Evolutionary conservation across 53 echinoderm and acorn worm species (phyloP), one percentile per base, ranked within the genome.

Genomic region (Pentamera pediparva): DNA sequence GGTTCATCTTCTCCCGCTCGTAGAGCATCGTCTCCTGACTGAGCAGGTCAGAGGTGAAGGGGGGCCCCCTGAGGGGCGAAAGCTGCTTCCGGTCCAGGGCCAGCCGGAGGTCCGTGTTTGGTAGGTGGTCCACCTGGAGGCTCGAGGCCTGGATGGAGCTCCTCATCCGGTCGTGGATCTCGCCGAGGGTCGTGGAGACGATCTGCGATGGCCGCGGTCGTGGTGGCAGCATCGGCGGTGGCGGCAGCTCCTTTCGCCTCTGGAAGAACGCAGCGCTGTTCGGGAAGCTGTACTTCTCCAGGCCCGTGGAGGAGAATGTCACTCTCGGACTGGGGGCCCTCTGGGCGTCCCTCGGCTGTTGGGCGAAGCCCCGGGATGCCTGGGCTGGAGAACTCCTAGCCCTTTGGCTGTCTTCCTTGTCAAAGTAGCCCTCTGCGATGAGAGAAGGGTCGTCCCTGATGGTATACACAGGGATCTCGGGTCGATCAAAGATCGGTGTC

Each of bases 401-500:
- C 12, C 49, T 39, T 60, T 61, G 61, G 4, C 51, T 73, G 50
- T 61, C 69, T 22, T 40, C 50, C 36, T 72, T 84, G 74, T 74
- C 62, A 35, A 72, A 72, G 37, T 72, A 72, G 34, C 73, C 73
- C 22, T 72, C 73, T 11, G 73, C 73, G 11, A 53, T 51, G 1
- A 72, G 26, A 9, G 73, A 72, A 35, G 84, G 89, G 38, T 89
- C 81, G 57, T 89, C 89, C 0, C 80, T 71, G 20, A 83, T 55
- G 48, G 81, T 73, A 26, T 86, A 80, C 34, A 79, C 75, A 13
- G 77, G 77, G 17, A 96, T 77, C 56, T 96, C 96, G 7, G 90
- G 90, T 35, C 96, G 80, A 57, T 91, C 86, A 78, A 96, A 91
- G 5, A 96, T 76, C 15, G 76, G 77, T 21, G 65, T 76, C 37